Conservation (phyloP, 2,888 invertebrate species). For the Elysia crispata region DNA sequence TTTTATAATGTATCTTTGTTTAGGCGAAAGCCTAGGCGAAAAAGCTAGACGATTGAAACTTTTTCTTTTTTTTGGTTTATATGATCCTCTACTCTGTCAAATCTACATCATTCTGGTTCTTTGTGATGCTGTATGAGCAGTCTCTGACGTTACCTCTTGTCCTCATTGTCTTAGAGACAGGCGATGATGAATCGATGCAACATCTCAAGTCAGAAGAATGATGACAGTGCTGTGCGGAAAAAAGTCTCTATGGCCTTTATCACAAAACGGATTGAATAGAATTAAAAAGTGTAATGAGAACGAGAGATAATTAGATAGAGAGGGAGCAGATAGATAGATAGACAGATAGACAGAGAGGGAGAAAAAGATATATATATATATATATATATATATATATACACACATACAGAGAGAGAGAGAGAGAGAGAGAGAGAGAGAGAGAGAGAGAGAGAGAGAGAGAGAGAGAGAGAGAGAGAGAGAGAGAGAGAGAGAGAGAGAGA, state of each 20-base stretch:
- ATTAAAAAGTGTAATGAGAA: too few relatives aligned
- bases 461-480: neutral
- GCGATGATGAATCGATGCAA: neutral
- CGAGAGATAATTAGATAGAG: neutral
- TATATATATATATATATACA: neutral
- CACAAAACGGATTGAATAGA: too few relatives aligned
- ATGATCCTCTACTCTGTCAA: too few relatives aligned
- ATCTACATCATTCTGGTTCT: too few relatives aligned
- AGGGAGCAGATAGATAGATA: neutral
- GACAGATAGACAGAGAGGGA: neutral
- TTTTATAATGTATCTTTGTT: too few relatives aligned
- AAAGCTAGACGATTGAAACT: too few relatives aligned
- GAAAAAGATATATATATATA: neutral
- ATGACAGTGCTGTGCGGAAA: neutral
- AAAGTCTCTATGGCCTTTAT: too few relatives aligned
- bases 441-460: neutral
- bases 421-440: neutral
- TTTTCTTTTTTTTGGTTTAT: too few relatives aligned
- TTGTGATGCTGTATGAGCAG: neutral
- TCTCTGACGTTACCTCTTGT: neutral
- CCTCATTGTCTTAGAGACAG: neutral
- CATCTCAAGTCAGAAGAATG: neutral
- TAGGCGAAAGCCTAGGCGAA: too few relatives aligned
- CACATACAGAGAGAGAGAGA: neutral
- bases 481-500: neutral